These are phyloP conservation scores for Otolemur crassicaudatus DNA, from an alignment of 2,797 vertebrate genomes.

Conservation along the genomic window DNA sequence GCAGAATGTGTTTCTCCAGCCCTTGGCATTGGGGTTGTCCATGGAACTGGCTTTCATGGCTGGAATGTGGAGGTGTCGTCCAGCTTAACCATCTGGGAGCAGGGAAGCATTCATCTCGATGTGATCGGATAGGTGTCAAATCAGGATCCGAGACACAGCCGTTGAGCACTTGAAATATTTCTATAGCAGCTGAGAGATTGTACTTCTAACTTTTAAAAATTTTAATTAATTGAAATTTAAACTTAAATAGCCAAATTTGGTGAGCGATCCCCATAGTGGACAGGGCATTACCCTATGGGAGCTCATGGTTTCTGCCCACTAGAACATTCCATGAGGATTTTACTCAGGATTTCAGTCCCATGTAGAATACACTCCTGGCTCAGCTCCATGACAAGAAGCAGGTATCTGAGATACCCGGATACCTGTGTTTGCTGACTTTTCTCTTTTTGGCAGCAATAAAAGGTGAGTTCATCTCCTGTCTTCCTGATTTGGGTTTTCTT, in stretches of 20 bases:
- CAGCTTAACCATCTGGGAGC: not conserved
- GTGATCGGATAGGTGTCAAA: too few species aligned
- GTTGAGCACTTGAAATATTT: not conserved
- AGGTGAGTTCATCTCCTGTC: not conserved
- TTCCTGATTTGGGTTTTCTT: not conserved
- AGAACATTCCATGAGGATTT: not conserved
- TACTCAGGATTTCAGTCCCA: too few species aligned
- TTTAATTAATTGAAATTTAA: not conserved
- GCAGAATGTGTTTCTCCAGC: not conserved
- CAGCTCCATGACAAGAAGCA: not conserved
- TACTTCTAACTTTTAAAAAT: not conserved
- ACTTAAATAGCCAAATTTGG: not conserved
- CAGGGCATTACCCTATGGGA: rapidly evolving
- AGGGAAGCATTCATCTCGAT: not conserved
- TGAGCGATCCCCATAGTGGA: not conserved
- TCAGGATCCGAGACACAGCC: too few species aligned
- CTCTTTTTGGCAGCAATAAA: not conserved
- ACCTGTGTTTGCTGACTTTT: not conserved
- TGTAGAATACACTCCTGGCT: not conserved
- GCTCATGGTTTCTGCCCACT: not conserved
- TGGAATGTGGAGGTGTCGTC: not conserved
- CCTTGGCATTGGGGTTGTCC: not conserved
- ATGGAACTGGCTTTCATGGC: not conserved
- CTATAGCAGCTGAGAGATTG: not conserved
- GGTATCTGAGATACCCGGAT: not conserved